A percentile compares a stretch with the other conserved stretches of the same genome.
Evolutionary conservation across 2,888 invertebrate genomes (phyloP).

Genomic region (Branchellion lobata): DNA sequence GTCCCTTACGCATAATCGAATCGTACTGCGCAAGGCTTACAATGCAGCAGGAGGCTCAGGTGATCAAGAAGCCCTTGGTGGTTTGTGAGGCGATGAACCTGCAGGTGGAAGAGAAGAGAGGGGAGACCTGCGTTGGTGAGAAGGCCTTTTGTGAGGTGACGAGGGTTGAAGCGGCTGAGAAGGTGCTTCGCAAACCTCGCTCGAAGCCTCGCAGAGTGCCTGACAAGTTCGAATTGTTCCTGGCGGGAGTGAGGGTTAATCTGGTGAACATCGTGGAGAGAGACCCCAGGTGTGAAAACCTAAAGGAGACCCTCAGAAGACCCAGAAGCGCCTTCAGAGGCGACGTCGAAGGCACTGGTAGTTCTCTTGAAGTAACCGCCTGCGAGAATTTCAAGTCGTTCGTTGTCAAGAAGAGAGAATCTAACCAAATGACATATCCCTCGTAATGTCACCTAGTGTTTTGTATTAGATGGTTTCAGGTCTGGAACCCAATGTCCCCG

Average conservation of each 20-base stretch:
- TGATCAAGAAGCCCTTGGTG: not conserved
- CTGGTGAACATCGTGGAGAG: slow-evolving; percentile 32
- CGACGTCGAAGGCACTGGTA: too few species aligned
- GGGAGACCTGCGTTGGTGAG: not conserved
- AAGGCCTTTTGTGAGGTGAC: not conserved
- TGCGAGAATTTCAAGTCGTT: not conserved
- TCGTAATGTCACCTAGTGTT: not conserved
- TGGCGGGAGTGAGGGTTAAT: slow-evolving; percentile 35
- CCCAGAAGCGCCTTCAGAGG: not conserved
- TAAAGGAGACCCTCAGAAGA: not conserved
- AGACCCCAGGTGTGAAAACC: slow-evolving; percentile 31
- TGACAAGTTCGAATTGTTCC: slow-evolving; percentile 39
- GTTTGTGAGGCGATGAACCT: slow-evolving; percentile 22
- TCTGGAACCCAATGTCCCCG: too few species aligned
- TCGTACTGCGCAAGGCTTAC: not conserved
- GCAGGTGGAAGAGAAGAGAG: not conserved
- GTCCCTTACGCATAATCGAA: not conserved
- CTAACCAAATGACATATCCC: not conserved
- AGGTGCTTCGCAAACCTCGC: slow-evolving; percentile 17
- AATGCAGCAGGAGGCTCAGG: not conserved
- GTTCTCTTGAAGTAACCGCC: not conserved
- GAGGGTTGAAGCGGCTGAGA: not conserved
- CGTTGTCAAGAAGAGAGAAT: not conserved
- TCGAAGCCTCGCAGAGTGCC: slow-evolving; percentile 28
- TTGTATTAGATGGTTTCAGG: too few species aligned